Evolutionary conservation across 2,797 vertebrate genomes (phyloP), one percentile per base, ranked within the genome.

Genomic region (Iguana delicatissima): DNA sequence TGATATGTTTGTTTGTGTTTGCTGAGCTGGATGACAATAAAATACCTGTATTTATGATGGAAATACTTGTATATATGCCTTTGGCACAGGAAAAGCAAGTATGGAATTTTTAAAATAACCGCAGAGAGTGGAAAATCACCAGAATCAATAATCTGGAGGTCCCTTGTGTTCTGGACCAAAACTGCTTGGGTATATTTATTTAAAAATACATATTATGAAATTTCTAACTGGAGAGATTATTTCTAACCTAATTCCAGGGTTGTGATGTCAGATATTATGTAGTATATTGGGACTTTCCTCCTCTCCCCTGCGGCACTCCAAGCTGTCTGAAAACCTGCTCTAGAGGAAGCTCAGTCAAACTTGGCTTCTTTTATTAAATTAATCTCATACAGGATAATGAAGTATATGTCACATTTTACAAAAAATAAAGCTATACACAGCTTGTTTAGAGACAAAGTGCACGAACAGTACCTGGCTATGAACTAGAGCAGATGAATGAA

Each of bases 21-120:
- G 29, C 22, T 69, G 90, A 85, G 67, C 4, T 18, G 6, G 6
- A 3, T 79, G 59, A 52, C 89, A 80, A 79, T 14, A 88, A 92
- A 1, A 89, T 83, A 42, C 10, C 83, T 76, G n/a, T 20, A 73
- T 73, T 82, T 69, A 29, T 3, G 88, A 80, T 73, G 77, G 14
- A 24, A 38, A 0, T 57, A 29, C 80, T n/a, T 92, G 20, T 80
- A 38, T 29, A 59, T 24, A 13, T 24, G 16, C 4, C 24, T 0
- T 16, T 69, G 50, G 50, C 13, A 87, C 29, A 16, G n/a, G 77
- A 92, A 90, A 59, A 10, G 32, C 7, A 59, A 80, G 1, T 0
- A 9, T 46, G 20, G 16, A 22, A 38, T 6, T 38, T 62, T 35
- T 26, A 64, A 24, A 62, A 62, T 64, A 29, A 38, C 73, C 38